Evolutionary conservation across 2,888 invertebrate genomes (phyloP).

Genomic region (Mechanitis messenoides): DNA sequence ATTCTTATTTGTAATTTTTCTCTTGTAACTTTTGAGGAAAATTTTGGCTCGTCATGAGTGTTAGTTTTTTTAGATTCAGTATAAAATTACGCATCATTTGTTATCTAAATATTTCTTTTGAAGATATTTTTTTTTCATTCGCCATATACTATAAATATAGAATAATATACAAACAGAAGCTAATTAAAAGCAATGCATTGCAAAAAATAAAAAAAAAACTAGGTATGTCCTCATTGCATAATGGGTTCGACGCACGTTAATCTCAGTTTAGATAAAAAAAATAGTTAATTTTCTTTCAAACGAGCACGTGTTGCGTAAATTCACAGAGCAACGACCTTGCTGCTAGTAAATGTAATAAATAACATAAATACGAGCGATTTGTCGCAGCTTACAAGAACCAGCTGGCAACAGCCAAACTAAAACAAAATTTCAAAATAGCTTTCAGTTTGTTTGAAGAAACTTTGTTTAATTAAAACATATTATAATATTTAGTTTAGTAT

Average conservation of each 20-base stretch:
- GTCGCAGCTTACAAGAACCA: slow-evolving; percentile 32
- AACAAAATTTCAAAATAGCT: neutral
- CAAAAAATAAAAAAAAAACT: neutral
- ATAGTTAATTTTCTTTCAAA: slow-evolving; percentile 14
- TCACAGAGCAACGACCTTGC: slow-evolving; percentile 48
- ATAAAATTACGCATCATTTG: no score
- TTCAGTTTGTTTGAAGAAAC: neutral
- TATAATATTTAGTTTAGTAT: no score
- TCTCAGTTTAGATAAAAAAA: slow-evolving; percentile 27
- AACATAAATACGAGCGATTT: slow-evolving; percentile 48
- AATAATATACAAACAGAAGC: no score
- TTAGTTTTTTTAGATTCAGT: no score
- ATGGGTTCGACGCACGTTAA: slow-evolving; percentile 33
- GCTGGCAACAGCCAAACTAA: neutral
- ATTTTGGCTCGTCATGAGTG: no score
- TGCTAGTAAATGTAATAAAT: slow-evolving; percentile 48
- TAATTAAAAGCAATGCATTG: no score
- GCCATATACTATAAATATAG: no score
- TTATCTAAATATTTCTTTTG: no score
- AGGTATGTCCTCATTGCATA: slow-evolving; percentile 14
- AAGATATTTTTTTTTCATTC: no score
- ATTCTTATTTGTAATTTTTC: no score
- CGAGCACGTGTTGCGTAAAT: slow-evolving; percentile 42
- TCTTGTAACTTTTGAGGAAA: no score
- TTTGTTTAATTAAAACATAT: no score